These are phyloP conservation scores for Python bivittatus DNA, from an alignment of 2,113 vertebrate genomes.

Conservation along the genomic window DNA sequence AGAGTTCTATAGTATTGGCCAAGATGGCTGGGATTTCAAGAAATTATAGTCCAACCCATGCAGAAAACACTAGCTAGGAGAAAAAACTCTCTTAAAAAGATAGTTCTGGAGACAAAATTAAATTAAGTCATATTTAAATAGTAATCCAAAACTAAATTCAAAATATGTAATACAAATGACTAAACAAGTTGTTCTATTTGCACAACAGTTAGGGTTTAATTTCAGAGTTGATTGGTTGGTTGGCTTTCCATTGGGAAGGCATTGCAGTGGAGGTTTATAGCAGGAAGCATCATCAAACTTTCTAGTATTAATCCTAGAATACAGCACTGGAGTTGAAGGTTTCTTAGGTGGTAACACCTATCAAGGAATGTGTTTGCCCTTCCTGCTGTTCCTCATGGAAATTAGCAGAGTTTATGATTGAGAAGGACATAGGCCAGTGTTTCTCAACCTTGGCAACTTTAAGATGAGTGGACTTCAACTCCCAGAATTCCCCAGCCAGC, in stretches of 20 bases:
- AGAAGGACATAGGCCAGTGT: background rate
- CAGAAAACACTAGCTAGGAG: background rate
- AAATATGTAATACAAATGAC: constrained; percentile 33
- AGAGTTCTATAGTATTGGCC: background rate
- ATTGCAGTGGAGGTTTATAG: background rate
- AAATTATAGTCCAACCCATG: background rate
- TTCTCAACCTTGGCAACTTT: no score
- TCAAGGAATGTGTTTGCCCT: background rate
- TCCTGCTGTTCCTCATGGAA: background rate
- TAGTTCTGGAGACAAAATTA: constrained; percentile 9
- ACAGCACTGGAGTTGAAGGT: background rate
- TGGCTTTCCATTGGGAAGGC: background rate
- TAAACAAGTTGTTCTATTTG: constrained; percentile 24
- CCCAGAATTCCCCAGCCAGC: no score
- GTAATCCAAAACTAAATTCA: constrained; percentile 35
- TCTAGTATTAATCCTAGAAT: background rate
- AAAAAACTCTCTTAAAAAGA: background rate
- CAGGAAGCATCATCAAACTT: background rate
- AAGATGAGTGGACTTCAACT: no score
- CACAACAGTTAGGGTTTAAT: constrained; percentile 24
- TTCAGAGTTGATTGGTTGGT: background rate
- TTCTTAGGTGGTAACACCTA: background rate
- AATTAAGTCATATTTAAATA: constrained; percentile 27
- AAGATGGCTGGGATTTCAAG: background rate
- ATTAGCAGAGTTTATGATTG: background rate